Percentiles rank a stretch among this genome's conserved stretches.
Evolutionary conservation across 2,113 vertebrate genomes (phyloP).

Genomic region (Siniperca chuatsi): DNA sequence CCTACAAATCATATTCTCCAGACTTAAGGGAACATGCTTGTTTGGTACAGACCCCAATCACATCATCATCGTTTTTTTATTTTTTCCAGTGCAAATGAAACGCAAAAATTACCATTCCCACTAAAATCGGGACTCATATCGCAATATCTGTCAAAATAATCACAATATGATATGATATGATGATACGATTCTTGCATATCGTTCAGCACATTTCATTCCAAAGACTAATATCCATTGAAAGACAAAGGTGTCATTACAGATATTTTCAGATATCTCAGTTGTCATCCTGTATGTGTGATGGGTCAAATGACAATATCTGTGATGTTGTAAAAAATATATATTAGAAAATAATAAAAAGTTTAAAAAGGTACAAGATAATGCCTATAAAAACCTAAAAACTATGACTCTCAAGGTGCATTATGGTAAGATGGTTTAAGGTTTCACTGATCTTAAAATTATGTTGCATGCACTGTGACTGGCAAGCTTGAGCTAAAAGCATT

Average conservation of each 20-base stretch:
- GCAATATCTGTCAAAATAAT: too few relatives aligned
- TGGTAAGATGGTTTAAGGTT: not conserved
- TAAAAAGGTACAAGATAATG: not conserved
- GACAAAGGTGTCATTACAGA: too few relatives aligned
- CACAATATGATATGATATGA: too few relatives aligned
- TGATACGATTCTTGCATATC: too few relatives aligned
- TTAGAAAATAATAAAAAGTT: not conserved
- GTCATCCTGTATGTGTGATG: not conserved
- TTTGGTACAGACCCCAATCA: too few relatives aligned
- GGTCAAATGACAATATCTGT: not conserved
- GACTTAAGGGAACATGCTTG: too few relatives aligned
- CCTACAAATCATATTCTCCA: too few relatives aligned
- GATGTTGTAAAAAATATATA: not conserved
- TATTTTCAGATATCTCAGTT: too few relatives aligned
- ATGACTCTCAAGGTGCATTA: not conserved
- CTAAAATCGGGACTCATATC: too few relatives aligned
- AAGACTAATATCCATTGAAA: not conserved
- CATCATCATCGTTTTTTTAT: too few relatives aligned
- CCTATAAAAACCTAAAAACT: not conserved
- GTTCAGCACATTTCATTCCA: not conserved
- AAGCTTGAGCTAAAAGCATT: not conserved
- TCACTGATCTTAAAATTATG: not conserved
- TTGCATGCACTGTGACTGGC: not conserved
- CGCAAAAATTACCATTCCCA: too few relatives aligned
- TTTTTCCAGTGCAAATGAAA: too few relatives aligned